Percentiles rank a stretch among this genome's conserved stretches.
Evolutionary conservation across 2,888 invertebrate genomes (phyloP).

Genomic region (Smittia sp.): DNA sequence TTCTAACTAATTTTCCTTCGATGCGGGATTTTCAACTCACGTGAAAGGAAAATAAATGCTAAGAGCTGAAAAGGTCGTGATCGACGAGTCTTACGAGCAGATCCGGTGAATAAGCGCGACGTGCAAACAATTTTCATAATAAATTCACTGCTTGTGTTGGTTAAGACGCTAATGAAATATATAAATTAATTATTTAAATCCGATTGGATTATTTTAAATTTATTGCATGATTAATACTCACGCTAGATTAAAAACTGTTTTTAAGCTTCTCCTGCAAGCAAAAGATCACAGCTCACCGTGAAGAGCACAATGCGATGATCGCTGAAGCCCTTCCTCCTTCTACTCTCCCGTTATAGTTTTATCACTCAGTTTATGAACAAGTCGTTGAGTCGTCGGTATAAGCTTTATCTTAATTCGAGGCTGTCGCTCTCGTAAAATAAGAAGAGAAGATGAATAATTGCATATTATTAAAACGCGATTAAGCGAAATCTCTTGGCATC

Average conservation of each 20-base stretch:
- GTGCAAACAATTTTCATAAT: slow-evolving; percentile 23
- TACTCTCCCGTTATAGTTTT: slow-evolving; percentile 15
- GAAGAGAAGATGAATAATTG: slow-evolving; percentile 34
- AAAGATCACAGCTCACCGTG: slow-evolving; percentile 11
- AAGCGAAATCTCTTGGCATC: slow-evolving; percentile 38
- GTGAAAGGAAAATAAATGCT: background rate
- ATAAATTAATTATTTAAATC: slow-evolving; percentile 55
- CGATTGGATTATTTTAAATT: slow-evolving; percentile 55
- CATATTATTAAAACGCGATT: slow-evolving; percentile 40
- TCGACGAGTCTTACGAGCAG: slow-evolving; percentile 15
- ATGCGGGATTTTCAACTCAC: background rate
- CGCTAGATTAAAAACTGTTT: slow-evolving; percentile 26
- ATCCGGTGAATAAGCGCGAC: slow-evolving; percentile 35
- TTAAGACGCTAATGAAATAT: slow-evolving; percentile 44
- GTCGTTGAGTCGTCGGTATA: background rate
- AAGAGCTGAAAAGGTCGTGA: slow-evolving; percentile 3
- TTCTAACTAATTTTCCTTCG: background rate
- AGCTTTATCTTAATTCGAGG: slow-evolving; percentile 27
- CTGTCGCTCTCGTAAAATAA: background rate
- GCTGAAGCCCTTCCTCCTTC: background rate
- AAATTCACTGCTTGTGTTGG: slow-evolving; percentile 24
- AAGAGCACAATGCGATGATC: background rate
- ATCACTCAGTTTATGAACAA: slow-evolving; percentile 35
- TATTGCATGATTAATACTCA: slow-evolving; percentile 48
- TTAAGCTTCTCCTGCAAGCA: background rate